These are phyloP conservation scores for Saguinus midas DNA, from an alignment of 2,113 vertebrate species.

Conservation along the genomic window DNA sequence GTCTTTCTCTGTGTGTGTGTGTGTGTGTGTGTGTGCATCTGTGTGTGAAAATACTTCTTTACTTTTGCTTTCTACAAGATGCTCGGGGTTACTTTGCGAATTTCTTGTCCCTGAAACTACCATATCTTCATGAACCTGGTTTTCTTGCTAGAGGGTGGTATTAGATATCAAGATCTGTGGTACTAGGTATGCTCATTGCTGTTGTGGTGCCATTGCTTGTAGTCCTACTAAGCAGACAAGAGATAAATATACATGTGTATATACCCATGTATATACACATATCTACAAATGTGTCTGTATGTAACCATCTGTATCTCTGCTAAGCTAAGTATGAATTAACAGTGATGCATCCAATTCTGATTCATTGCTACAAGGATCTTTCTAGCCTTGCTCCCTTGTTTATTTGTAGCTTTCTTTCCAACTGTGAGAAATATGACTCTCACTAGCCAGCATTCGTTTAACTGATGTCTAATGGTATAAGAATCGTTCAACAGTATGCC, in stretches of 20 bases:
- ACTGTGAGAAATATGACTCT: background rate
- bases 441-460: background rate
- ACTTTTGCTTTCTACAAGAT: background rate
- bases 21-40: background rate
- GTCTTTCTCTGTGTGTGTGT: too few relatives aligned
- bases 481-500: background rate
- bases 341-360: background rate
- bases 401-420: background rate
- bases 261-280: background rate
- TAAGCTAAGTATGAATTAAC: background rate
- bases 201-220: background rate
- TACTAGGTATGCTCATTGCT: background rate
- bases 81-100: background rate
- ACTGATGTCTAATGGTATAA: background rate
- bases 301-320: background rate
- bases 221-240: background rate
- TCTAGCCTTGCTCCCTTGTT: background rate
- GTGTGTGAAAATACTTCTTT: background rate
- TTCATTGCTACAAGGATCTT: background rate
- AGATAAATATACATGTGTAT: background rate
- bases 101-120: accelerated
- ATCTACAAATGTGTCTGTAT: background rate
- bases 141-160: background rate
- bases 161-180: background rate
- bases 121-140: background rate